Evolutionary conservation across 2,797 vertebrate species (phyloP).

Genomic region (Coracias cyanogaster): DNA sequence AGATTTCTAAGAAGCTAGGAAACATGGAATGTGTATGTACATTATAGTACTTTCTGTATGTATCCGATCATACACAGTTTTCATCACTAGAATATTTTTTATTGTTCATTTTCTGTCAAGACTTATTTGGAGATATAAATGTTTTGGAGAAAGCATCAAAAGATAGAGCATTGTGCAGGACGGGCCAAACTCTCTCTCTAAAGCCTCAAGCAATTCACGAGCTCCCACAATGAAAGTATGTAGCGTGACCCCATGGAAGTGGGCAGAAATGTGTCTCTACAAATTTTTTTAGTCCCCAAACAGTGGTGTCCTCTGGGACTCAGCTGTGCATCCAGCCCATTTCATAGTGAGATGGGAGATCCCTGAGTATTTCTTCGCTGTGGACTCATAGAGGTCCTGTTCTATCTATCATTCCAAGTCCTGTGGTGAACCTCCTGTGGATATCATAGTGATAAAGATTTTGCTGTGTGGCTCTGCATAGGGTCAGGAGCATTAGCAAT

Average conservation of each 20-base stretch:
- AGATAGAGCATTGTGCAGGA: neutral
- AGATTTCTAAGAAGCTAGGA: neutral
- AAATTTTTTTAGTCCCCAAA: neutral
- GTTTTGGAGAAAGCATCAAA: neutral
- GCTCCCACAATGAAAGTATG: neutral
- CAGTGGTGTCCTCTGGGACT: neutral
- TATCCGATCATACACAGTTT: neutral
- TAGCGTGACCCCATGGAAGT: neutral
- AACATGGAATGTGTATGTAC: neutral
- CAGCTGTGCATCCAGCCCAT: neutral
- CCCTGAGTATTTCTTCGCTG: neutral
- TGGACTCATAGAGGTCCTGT: neutral
- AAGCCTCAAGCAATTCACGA: neutral
- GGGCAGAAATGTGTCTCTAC: neutral
- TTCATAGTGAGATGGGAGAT: neutral
- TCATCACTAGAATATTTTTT: neutral
- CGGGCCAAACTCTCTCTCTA: neutral
- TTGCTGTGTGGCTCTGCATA: neutral
- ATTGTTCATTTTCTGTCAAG: neutral
- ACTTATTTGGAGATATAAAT: neutral
- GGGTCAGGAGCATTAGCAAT: neutral
- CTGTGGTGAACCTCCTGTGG: neutral
- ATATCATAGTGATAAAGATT: neutral
- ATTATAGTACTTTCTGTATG: neutral
- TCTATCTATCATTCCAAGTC: neutral